Base-by-base conservation (phyloP, 1,140 invertebrate species). In the Probaryconus sp. region DNA sequence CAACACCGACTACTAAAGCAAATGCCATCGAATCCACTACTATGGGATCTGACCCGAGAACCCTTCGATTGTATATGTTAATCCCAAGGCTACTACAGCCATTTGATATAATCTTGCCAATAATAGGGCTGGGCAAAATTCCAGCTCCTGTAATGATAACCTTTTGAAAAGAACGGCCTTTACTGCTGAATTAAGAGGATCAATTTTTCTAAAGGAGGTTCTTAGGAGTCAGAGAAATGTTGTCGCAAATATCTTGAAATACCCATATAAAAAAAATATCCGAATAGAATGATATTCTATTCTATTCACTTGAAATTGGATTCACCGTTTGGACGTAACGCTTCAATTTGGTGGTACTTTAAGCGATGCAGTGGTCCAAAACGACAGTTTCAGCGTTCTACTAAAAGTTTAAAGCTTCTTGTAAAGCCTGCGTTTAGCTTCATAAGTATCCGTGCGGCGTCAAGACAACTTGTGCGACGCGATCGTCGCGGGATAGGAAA, bases 321-420 rank as follows among this genome's bases (percentile, higher is more conserved):
- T 38, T 50, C 30, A 6, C 47, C 3, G 43, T 48, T 53, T 28
- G 20, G 24, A 9, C 55, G 30, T 45, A 61, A 48, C 47, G 38
- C 48, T 55, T 70, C 45, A 61, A 70, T 70, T 70, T 61, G 31
- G 47, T 38, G 47, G 65, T 60, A 53, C 56, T 63, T 63, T 56
- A 40, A 21, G 58, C 26, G 35, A 56, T 26, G 42, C 67, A 50
- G 47, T 56, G 45, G 43, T 35, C 37, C 58, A 30, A 50, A 58
- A 51, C 33, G 68, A 50, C 61, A 73, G 53, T n/a, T 65, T 65
- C 7, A 38, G 68, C 48, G 40, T 71, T 51, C 37, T 35, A 47
- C 69, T 72, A 55, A 65, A 72, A 72, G 69, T 72, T 72, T 53
- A 42, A 64, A 58, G 68, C 68, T 64, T 43, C 35, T 67, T 73